Evolutionary conservation across 2,888 invertebrate genomes (phyloP).

Genomic region (Neoitamus cyanurus): DNA sequence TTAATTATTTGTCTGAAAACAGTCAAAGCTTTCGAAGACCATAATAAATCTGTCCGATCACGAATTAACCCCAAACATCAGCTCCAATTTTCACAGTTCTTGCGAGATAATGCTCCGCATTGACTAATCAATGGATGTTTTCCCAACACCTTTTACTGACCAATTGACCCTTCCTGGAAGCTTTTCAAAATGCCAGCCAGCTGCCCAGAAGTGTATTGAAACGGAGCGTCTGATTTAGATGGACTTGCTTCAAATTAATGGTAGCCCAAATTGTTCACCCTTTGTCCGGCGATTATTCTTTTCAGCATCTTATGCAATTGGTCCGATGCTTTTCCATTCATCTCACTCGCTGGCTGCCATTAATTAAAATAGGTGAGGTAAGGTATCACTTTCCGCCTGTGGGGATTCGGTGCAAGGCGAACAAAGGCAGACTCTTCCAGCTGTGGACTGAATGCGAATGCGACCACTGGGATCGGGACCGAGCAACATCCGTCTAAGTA

Average conservation of each 20-base stretch:
- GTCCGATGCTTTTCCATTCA: conserved; percentile 9
- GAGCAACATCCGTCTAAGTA: background rate
- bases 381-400: conserved; percentile 10
- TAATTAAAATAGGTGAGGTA: conserved; percentile 27
- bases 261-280: background rate
- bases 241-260: conserved; percentile 9
- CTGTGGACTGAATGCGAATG: background rate
- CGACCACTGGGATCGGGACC: background rate
- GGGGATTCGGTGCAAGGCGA: background rate
- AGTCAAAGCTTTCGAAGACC: background rate
- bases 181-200: conserved; percentile 2
- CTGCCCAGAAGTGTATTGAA: background rate
- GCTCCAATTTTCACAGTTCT: conserved; percentile 1
- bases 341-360: background rate
- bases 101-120: background rate
- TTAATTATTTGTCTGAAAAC: background rate
- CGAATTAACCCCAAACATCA: background rate
- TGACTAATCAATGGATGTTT: background rate
- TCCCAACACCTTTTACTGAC: background rate
- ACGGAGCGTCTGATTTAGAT: conserved; percentile 7
- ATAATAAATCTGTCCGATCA: background rate
- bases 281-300: conserved; percentile 22
- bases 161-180: background rate
- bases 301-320: conserved; percentile 16
- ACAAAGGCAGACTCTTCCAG: background rate